These are phyloP conservation scores for Scrobipalpa atriplicella DNA, from an alignment of 2,888 invertebrate genomes.

Conservation along the genomic window DNA sequence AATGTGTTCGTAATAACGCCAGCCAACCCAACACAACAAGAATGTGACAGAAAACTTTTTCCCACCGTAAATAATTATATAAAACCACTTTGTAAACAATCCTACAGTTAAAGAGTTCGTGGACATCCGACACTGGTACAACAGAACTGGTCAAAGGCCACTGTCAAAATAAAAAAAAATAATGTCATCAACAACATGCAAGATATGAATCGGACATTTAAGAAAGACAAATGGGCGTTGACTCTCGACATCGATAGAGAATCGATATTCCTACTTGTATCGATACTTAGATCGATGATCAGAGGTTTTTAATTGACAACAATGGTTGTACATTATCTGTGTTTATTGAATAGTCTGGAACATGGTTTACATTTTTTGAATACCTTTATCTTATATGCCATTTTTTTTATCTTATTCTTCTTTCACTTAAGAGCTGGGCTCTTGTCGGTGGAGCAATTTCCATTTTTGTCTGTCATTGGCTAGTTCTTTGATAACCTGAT, in stretches of 20 bases:
- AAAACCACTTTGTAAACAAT: background rate
- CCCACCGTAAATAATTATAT: background rate
- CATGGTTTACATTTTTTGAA: background rate
- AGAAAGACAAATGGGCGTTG: conserved; percentile 63
- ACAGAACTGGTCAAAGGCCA: conserved; percentile 46
- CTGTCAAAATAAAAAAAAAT: conserved; percentile 51
- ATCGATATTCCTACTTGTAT: conserved; percentile 56
- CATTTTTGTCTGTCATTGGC: no score
- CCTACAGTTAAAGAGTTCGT: background rate
- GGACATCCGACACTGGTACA: background rate
- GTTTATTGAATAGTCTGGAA: conserved; percentile 4
- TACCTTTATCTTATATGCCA: background rate
- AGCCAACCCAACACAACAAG: no score
- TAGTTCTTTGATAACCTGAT: no score
- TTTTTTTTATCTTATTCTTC: no score
- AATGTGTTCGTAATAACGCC: no score
- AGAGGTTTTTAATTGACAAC: conserved; percentile 62
- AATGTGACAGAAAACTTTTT: no score
- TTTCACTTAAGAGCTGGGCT: no score
- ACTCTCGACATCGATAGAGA: conserved; percentile 54
- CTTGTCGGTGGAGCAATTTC: no score
- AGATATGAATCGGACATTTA: conserved; percentile 68
- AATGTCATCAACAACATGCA: conserved; percentile 57
- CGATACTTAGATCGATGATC: conserved; percentile 61
- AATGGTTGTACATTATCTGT: conserved; percentile 36